Base-by-base conservation (phyloP, 1,140 invertebrate species). In the Mylabris phalerata region DNA sequence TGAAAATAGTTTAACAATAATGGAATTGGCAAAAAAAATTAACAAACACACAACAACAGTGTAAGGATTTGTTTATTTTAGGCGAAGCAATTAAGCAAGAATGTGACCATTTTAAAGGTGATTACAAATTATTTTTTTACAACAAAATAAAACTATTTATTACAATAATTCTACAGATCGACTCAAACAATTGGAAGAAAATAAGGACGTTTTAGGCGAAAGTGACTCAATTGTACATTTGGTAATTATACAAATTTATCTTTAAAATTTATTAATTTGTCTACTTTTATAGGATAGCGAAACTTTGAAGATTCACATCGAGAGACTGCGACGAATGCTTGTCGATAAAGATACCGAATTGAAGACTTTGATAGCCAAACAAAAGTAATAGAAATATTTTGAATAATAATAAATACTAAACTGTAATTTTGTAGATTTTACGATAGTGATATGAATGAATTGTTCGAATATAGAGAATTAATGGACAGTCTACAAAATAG, bases 101-200 rank as follows among this genome's bases (percentile, higher is more conserved):
- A 62, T 64, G 62, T 63, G 55, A 56, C 11, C 64, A 67, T 54
- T 66, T 66, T 41, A 63, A 63, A 61, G 65, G 65, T 67, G 52
- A 26, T 38, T 38, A 54, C 32, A 4, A 9, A 51, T 7, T 9
- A 40, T 13, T 50, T 45, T 45, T 13, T 60, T 9, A 48, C 32
- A 48, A 48, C 32, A 48, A 48, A 13, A 26, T 11, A n/a, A 26
- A 13, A 48, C 41, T 27, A 11, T 55, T 24, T n/a, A 60, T 50
- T 39, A 40, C 26, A 9, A 44, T 13, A 55, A 25, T 48, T 43
- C 46, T 54, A 10, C 32, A 61, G 56, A 47, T 19, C 42, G 56
- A 50, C 43, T 59, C 19, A 39, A 58, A 26, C 46, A 50, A 46
- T 9, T 51, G 9, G 50, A 59, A 59, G 27, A 39, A n/a, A 41